Percentiles rank a stretch among this genome's conserved stretches.
These are phyloP conservation scores for Trogon melanurus DNA, from an alignment of 2,113 vertebrate genomes.

Conservation along the genomic window DNA sequence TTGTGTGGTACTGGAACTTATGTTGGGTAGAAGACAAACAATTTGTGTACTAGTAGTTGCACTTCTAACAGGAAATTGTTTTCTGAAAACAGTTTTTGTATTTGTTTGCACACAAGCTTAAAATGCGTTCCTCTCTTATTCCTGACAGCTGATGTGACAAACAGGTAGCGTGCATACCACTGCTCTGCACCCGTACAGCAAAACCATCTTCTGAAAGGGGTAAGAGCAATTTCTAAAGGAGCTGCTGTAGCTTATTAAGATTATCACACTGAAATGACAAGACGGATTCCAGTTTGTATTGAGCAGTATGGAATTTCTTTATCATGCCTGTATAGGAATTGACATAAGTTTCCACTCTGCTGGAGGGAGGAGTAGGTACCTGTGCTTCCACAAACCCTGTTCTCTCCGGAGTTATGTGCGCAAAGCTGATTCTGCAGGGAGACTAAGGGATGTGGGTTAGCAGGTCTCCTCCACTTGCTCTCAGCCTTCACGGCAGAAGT, in stretches of 20 bases:
- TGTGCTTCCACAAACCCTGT: background rate
- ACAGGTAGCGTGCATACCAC: rapidly evolving
- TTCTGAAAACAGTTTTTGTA: background rate
- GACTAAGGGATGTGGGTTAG: too few relatives aligned
- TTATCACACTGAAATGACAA: background rate
- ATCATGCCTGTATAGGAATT: background rate
- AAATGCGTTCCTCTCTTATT: background rate
- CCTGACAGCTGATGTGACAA: background rate
- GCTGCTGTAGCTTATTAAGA: background rate
- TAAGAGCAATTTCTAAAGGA: background rate
- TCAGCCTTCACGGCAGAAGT: background rate
- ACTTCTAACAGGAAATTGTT: background rate
- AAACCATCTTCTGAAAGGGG: background rate
- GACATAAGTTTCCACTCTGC: background rate
- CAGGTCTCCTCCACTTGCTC: background rate
- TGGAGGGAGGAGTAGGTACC: background rate
- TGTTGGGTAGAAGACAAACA: background rate
- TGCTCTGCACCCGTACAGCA: background rate
- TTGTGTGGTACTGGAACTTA: background rate
- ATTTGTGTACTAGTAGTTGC: background rate
- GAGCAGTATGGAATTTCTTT: background rate
- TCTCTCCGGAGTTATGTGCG: background rate
- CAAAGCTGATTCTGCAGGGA: background rate
- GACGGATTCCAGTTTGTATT: background rate
- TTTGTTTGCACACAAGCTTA: background rate